These are phyloP conservation scores for Abscondita cerata DNA, from an alignment of 2,888 invertebrate genomes.

Conservation along the genomic window DNA sequence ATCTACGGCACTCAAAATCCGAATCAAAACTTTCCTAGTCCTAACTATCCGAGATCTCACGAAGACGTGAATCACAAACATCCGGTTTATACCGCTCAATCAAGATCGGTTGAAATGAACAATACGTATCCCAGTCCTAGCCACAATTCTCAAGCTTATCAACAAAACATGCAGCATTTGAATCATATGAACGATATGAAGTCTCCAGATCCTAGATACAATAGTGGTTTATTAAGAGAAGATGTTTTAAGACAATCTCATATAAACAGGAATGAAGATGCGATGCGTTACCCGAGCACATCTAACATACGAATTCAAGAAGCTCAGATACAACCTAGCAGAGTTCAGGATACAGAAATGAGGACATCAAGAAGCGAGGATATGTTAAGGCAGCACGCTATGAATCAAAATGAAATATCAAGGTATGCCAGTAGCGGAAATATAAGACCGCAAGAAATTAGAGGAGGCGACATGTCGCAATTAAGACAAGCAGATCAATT, in stretches of 20 bases:
- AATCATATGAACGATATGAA: slow-evolving; percentile 42
- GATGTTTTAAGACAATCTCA: slow-evolving; percentile 54
- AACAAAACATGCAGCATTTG: slow-evolving; percentile 48
- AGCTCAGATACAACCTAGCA: slow-evolving; percentile 47
- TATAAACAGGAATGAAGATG: slow-evolving; percentile 48
- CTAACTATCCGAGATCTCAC: slow-evolving; percentile 33
- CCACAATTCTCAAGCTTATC: slow-evolving; percentile 44
- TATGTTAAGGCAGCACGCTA: slow-evolving; percentile 50
- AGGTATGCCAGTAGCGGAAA: slow-evolving; percentile 57
- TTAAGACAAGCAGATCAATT: slow-evolving; percentile 39
- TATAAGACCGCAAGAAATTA: slow-evolving; percentile 52
- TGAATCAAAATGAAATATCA: slow-evolving; percentile 45
- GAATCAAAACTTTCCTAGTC: slow-evolving; percentile 34
- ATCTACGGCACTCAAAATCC: slow-evolving; percentile 28
- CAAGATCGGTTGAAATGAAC: slow-evolving; percentile 31
- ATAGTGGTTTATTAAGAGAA: slow-evolving; percentile 51
- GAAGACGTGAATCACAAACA: slow-evolving; percentile 39
- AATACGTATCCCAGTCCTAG: slow-evolving; percentile 50
- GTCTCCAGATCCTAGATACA: slow-evolving; percentile 46
- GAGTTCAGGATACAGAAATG: slow-evolving; percentile 46
- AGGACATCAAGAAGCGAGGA: slow-evolving; percentile 56
- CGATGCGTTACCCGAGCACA: slow-evolving; percentile 52
- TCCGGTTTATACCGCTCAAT: slow-evolving; percentile 33
- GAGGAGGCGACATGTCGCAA: slow-evolving; percentile 47
- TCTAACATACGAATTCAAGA: slow-evolving; percentile 51